Conservation (phyloP, 2,888 invertebrate genomes). For the Taphrorychus bicolor region DNA sequence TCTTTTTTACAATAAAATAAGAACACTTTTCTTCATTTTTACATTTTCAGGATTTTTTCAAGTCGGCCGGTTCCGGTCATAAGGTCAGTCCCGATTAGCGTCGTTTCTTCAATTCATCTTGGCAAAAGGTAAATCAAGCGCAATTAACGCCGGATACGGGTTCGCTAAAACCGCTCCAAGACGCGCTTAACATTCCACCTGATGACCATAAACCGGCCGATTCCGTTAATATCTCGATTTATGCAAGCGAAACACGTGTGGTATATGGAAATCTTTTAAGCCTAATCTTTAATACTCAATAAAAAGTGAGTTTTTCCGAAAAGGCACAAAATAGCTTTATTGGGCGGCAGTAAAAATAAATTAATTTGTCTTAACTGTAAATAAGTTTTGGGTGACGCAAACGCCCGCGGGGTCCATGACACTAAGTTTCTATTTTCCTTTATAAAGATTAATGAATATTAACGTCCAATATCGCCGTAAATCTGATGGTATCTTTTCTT, state of each 20-base stretch:
- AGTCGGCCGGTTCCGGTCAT: too few relatives aligned
- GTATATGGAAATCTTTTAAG: neutral
- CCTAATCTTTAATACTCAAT: neutral
- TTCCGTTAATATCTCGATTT: neutral
- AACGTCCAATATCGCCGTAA: neutral
- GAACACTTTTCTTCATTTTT: too few relatives aligned
- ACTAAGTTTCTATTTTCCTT: neutral
- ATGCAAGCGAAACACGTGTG: neutral
- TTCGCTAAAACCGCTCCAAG: neutral
- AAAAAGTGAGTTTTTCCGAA: neutral
- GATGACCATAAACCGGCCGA: neutral
- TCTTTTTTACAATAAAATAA: too few relatives aligned
- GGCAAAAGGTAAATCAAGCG: neutral
- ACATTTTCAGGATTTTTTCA: too few relatives aligned
- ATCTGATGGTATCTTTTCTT: neutral
- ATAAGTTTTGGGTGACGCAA: neutral
- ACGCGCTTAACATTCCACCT: neutral
- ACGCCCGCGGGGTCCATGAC: neutral
- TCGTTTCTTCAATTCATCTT: too few relatives aligned
- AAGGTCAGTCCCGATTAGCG: too few relatives aligned
- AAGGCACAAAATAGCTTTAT: neutral
- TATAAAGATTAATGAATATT: neutral
- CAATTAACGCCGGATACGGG: neutral
- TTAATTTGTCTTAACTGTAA: neutral
- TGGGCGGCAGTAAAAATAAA: neutral